Base-by-base conservation (phyloP, 2,797 vertebrate genomes). In the Pantherophis alleghaniensis region DNA sequence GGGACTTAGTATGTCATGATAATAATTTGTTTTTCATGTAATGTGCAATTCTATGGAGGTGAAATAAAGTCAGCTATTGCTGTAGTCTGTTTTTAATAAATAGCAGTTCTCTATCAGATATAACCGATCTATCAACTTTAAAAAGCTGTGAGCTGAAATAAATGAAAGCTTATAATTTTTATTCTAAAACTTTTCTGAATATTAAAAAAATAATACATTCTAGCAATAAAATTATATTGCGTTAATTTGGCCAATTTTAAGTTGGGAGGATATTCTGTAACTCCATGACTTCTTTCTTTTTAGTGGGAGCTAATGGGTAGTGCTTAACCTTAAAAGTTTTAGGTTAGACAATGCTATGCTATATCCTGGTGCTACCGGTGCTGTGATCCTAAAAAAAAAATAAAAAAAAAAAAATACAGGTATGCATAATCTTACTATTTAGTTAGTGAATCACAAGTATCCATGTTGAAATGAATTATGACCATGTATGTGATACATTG, bases 271-370 rank as follows among this genome's bases (percentile, higher is more conserved):
- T 79, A 22, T 93, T 94, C 93, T 87, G 92, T 59, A 91, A 90
- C 92, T 94, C 92, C 69, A 93, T 93, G 94, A 92, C 69, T 37
- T 95, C 89, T 95, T 96, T 90, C 74, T 89, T 96, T 95, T 90
- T 92, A 95, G 94, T 93, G 92, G 92, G 88, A 94, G 56, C 79
- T 28, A 86, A 51, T 74, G n/a, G n/a, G 1, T 37, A 37, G 6
- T 74, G 63, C 32, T 37, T 74, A 18, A 37, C 69, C 69, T 74
- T 74, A 74, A 37, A 74, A 37, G 32, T 79, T 79, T 42, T 79
- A 74, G 69, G 69, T 74, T 74, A 18, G 61, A 53, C 37, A 92
- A 89, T 32, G 51, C 20, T 7, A 14, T n/a, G 26, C 3, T 42
- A 24, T 47, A 47, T 13, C 14, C 42, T 87, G 32, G 18, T 69